Percentiles rank a stretch among this genome's conserved stretches.
These are phyloP conservation scores for Drosophila austrosaltans DNA, from an alignment of 2,888 invertebrate species.

Conservation along the genomic window DNA sequence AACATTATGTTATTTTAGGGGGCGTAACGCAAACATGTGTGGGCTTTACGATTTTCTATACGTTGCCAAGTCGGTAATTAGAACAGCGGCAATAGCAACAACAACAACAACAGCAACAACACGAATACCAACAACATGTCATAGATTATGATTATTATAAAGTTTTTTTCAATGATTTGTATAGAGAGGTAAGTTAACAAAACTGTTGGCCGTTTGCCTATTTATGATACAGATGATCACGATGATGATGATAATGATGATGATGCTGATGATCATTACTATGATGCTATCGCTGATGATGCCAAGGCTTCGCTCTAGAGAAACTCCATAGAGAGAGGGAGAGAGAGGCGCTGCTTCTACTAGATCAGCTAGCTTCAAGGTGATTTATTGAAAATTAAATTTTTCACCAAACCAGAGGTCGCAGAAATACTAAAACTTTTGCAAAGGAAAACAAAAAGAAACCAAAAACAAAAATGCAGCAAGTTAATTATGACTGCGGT, in stretches of 20 bases:
- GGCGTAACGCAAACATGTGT: constrained; percentile 20
- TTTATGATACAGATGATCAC: constrained; percentile 15
- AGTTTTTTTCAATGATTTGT: constrained; percentile 47
- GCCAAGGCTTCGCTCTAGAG: constrained; percentile 17
- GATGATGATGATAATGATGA: not conserved
- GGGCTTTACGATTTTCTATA: constrained; percentile 24
- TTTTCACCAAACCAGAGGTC: constrained; percentile 44
- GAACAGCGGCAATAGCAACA: constrained; percentile 30
- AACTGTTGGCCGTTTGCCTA: constrained; percentile 21
- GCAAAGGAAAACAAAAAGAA: constrained; percentile 19
- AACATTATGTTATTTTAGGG: constrained; percentile 10
- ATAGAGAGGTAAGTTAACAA: constrained; percentile 9
- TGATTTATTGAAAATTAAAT: constrained; percentile 74
- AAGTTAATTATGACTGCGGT: constrained; percentile 77
- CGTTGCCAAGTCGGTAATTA: constrained; percentile 21
- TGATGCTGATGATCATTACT: constrained; percentile 17
- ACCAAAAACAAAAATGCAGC: constrained; percentile 47
- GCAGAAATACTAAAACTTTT: constrained; percentile 32
- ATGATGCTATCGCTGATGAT: constrained; percentile 30
- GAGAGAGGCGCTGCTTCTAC: constrained; percentile 56
- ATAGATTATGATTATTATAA: constrained; percentile 45
- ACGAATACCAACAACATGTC: constrained; percentile 32
- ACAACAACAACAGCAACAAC: constrained; percentile 14
- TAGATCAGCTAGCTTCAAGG: constrained; percentile 52
- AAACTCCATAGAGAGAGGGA: not conserved